Conservation (phyloP, 2,113 vertebrate species). For the Balaeniceps rex region DNA sequence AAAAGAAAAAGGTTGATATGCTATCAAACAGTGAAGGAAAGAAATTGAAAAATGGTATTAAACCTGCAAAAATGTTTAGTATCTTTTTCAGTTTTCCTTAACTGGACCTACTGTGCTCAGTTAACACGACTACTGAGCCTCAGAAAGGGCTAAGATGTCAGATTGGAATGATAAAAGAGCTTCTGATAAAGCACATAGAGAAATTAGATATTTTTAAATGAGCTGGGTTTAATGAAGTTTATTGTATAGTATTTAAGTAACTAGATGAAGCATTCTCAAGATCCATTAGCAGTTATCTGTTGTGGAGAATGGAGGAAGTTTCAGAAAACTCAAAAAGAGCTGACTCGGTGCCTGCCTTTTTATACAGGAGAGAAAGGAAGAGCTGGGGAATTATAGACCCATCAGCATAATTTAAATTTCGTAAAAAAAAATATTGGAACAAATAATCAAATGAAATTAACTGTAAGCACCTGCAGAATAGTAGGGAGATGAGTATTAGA, state of each 20-base stretch:
- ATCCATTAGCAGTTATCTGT: neutral
- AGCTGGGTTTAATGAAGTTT: neutral
- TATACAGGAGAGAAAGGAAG: neutral
- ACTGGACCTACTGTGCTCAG: neutral
- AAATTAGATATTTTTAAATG: neutral
- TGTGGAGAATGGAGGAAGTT: neutral
- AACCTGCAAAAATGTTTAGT: neutral
- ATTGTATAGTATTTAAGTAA: neutral
- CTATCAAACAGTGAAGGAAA: neutral
- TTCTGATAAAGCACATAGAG: neutral
- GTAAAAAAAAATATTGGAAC: neutral
- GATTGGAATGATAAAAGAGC: neutral
- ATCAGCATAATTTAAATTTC: neutral
- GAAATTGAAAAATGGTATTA: neutral
- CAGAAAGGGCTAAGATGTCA: neutral
- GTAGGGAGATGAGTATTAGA: neutral
- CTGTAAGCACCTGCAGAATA: neutral
- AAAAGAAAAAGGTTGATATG: neutral
- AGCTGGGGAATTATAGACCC: neutral
- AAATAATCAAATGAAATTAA: conserved; percentile 23
- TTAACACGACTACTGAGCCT: neutral
- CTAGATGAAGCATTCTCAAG: neutral
- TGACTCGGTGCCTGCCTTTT: neutral
- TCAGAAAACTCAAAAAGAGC: neutral
- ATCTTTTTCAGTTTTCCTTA: neutral